A percentile compares a stretch with the other conserved stretches of the same genome.
Conservation (phyloP, 64 coral and sea anemone species). For the Montipora cactus region DNA sequence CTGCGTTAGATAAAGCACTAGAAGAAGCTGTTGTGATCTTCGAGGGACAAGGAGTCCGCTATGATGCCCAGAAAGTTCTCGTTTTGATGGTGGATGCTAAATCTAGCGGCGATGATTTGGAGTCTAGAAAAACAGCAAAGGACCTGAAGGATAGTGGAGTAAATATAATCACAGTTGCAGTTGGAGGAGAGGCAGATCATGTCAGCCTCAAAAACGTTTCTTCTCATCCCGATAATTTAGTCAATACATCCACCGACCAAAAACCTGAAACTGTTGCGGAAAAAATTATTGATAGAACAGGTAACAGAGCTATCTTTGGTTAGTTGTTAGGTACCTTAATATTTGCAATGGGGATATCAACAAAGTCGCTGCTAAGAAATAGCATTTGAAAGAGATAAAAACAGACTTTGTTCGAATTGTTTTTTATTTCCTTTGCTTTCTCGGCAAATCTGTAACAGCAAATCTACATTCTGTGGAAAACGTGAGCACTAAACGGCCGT, state of each 20-base stretch:
- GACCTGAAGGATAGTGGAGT: conserved; percentile 53
- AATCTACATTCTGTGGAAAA: no score
- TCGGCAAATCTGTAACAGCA: no score
- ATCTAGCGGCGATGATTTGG: conserved; percentile 61
- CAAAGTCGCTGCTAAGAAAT: no score
- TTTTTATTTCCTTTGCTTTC: no score
- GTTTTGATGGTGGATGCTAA: conserved; percentile 72
- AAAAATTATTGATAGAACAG: conserved; percentile 55
- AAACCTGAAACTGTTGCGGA: conserved; percentile 43
- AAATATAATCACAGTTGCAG: conserved; percentile 42
- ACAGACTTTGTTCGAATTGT: no score
- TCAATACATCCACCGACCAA: conserved; percentile 12
- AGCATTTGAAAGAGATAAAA: no score
- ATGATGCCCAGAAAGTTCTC: conserved; percentile 74
- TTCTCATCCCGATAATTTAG: conserved; percentile 11
- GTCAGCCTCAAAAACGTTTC: conserved; percentile 31
- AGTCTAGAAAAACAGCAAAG: background rate
- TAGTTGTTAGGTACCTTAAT: no score
- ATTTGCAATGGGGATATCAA: no score
- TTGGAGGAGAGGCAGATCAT: conserved; percentile 35
- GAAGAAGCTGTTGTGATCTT: conserved; percentile 63
- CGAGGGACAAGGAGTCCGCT: conserved; percentile 33
- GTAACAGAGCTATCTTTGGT: background rate
- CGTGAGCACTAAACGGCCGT: no score
- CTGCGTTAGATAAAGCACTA: conserved; percentile 61